Conservation (phyloP, 2,113 vertebrate genomes). For the Osmerus mordax region DNA sequence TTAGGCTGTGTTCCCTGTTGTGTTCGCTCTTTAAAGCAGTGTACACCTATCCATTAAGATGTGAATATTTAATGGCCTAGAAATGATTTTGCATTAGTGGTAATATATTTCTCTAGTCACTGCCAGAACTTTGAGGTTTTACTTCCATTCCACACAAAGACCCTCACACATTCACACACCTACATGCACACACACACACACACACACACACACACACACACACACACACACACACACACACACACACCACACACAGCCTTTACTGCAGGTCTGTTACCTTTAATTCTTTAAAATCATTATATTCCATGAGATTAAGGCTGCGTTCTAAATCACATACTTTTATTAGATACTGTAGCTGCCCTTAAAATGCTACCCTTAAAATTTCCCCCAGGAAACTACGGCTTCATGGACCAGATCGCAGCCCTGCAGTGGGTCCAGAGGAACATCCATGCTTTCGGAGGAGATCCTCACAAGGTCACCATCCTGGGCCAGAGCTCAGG, state of each 20-base stretch:
- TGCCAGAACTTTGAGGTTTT: not conserved
- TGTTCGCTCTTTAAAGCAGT: not conserved
- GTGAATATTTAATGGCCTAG: constrained; percentile 40
- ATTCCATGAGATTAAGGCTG: not conserved
- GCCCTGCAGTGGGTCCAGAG: constrained; percentile 76
- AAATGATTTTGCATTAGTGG: constrained; percentile 29
- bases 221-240: not conserved
- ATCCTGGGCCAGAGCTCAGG: constrained; percentile 78
- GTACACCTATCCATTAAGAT: constrained; percentile 23
- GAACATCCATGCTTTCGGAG: constrained; percentile 76
- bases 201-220: not conserved
- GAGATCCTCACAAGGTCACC: constrained; percentile 72
- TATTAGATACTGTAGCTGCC: not conserved
- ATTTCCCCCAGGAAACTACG: constrained; percentile 71
- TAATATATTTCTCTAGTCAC: constrained; percentile 1
- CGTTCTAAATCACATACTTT: constrained; percentile 1
- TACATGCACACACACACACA: constrained; percentile 3
- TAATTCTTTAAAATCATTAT: constrained; percentile 30
- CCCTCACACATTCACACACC: not conserved
- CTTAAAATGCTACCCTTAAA: too few species aligned
- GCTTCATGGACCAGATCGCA: constrained; percentile 78
- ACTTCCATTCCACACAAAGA: not conserved
- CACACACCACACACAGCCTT: not conserved
- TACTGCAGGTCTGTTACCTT: constrained; percentile 5
- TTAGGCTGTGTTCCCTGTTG: constrained; percentile 10